Base-by-base conservation (phyloP, 2,888 invertebrate genomes). In the Phaonia tiefii region DNA sequence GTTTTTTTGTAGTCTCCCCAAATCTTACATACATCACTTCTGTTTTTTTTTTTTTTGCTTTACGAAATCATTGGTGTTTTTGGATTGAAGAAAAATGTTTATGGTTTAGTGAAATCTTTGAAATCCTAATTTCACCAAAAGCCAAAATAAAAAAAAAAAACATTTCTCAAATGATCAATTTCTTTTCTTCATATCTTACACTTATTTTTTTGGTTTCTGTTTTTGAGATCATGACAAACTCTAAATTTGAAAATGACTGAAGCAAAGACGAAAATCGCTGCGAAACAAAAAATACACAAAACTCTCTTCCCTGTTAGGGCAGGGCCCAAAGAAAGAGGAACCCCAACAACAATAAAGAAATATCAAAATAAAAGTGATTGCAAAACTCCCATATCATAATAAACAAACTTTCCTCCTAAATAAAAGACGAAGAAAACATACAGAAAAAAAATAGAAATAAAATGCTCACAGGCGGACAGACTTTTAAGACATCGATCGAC, bases 81-180 rank as follows among this genome's bases (percentile, higher is more conserved):
- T 31, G 31, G 31, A 31, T 31, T 31, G 4, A 25, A 58, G 17
- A 31, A 58, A 63, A 63, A 63, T 63, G 42, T 63, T 22, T 63
- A 63, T 17, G 75, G 39, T 67, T 78, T 65, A 74, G 81, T 67
- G 81, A 81, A 81, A 81, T 81, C 78, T 69, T 72, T 42, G 10
- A 75, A 81, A 81, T 81, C 81, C 81, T 81, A 81, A 81, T 81
- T 81, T 81, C 81, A 78, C 81, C 81, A 69, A 63, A 69, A n/a
- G n/a, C n/a, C n/a, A n/a, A n/a, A n/a, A n/a, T n/a, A n/a, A n/a
- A n/a, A n/a, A n/a, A n/a, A n/a, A n/a, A n/a, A 60, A 81, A 78
- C 71, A 81, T 81, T 63, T 63, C 63, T 81, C 75, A 75, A 81
- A 78, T 75, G 58, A 81, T 78, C 72, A 81, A 75, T 81, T 81